These are phyloP conservation scores for Sesia bembeciformis DNA, from an alignment of 2,888 invertebrate species.

Conservation along the genomic window DNA sequence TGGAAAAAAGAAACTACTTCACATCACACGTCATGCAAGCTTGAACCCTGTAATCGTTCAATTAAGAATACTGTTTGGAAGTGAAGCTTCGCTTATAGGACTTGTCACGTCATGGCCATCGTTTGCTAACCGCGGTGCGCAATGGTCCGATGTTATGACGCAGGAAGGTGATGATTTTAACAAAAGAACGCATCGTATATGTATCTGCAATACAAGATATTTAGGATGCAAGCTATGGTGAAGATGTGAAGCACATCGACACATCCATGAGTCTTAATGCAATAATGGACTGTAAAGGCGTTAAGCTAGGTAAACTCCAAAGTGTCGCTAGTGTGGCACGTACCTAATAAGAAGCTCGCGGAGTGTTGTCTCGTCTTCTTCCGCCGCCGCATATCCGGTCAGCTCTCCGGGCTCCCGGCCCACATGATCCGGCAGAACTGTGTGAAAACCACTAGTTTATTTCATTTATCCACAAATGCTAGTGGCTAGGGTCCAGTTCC, in stretches of 20 bases:
- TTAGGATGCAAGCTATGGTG: slow-evolving; percentile 62
- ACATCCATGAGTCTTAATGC: slow-evolving; percentile 18
- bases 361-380: slow-evolving; percentile 94
- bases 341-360: slow-evolving; percentile 96
- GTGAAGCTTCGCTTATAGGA: background rate
- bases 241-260: slow-evolving; percentile 24
- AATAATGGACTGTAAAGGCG: slow-evolving; percentile 55
- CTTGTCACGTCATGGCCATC: slow-evolving; percentile 42
- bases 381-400: slow-evolving; percentile 87
- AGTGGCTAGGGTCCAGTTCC: background rate
- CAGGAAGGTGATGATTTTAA: slow-evolving; percentile 12
- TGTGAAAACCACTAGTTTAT: slow-evolving; percentile 56
- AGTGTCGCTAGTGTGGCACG: slow-evolving; percentile 49
- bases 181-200: slow-evolving; percentile 32
- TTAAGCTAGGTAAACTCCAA: slow-evolving; percentile 35
- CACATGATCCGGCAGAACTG: slow-evolving; percentile 73
- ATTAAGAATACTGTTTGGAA: background rate
- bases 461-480: background rate
- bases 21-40: background rate
- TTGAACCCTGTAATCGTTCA: background rate
- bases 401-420: slow-evolving; percentile 75
- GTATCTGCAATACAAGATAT: slow-evolving; percentile 68
- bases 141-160: slow-evolving; percentile 43
- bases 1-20: background rate
- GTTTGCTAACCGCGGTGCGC: slow-evolving; percentile 46